phyloP scores from a whole-genome alignment of 2,113 vertebrate species.

The Circaetus cinerascens region DNA sequence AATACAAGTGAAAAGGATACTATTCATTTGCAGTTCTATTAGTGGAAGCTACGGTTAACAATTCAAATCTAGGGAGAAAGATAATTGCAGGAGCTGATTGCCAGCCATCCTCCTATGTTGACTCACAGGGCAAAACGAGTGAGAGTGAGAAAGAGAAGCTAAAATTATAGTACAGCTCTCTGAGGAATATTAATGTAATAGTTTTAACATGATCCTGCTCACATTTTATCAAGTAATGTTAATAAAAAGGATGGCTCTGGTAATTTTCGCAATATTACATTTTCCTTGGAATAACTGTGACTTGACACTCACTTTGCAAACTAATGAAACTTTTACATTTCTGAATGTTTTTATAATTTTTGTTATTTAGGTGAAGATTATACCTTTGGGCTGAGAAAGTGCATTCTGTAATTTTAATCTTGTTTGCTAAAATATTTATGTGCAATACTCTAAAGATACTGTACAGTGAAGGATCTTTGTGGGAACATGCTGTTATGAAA shows the following conservation, averaged over 20 bases:
- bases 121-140: conserved; percentile 63
- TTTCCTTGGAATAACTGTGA: conserved; percentile 27
- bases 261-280: conserved; percentile 27
- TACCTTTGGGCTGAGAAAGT: not conserved
- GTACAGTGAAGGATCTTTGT: not conserved
- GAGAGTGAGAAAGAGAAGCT: conserved; percentile 54
- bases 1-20: conserved; percentile 37
- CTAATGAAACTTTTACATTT: not conserved
- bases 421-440: conserved; percentile 15
- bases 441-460: not conserved
- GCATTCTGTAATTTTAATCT: not conserved
- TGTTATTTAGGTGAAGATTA: not conserved
- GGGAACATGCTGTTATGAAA: not conserved
- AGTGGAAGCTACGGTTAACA: conserved; percentile 58
- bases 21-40: conserved; percentile 69
- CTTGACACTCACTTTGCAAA: not conserved
- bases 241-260: conserved; percentile 26
- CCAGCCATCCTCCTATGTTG: conserved; percentile 57
- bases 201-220: conserved; percentile 51
- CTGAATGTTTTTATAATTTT: not conserved
- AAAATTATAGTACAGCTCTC: conserved; percentile 56
- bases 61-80: conserved; percentile 57
- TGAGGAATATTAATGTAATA: conserved; percentile 67
- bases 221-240: conserved; percentile 43
- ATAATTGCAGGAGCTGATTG: conserved; percentile 72